phyloP scores from a whole-genome alignment of 2,113 vertebrate species.

The Enhydra lutris region DNA sequence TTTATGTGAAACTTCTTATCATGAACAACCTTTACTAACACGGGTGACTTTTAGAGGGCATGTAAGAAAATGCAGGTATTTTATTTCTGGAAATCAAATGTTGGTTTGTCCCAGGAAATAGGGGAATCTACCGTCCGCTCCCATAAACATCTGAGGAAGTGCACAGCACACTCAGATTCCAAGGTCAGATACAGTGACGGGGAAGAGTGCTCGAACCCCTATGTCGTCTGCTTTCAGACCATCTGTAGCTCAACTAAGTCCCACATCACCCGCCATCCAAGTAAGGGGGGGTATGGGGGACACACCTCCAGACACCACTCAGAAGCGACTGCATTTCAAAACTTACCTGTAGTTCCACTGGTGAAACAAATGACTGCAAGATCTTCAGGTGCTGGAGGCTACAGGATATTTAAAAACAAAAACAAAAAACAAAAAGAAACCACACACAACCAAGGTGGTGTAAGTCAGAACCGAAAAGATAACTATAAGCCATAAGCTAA shows the following conservation, averaged over 20 bases:
- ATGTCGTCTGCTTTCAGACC: background rate
- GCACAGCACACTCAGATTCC: background rate
- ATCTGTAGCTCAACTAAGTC: background rate
- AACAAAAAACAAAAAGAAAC: background rate
- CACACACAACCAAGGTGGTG: background rate
- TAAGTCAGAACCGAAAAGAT: constrained; percentile 30
- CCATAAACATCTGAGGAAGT: background rate
- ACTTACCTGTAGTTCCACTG: constrained; percentile 97
- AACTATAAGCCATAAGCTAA: background rate
- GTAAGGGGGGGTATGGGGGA: background rate
- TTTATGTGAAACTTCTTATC: background rate
- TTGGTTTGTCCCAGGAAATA: background rate
- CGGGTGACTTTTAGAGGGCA: background rate
- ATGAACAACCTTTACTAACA: background rate
- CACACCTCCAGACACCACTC: background rate
- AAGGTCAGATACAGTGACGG: background rate
- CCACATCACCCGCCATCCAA: background rate
- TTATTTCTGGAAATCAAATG: background rate
- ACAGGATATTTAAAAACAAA: constrained; percentile 24
- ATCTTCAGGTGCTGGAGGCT: constrained; percentile 95
- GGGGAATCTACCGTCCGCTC: background rate
- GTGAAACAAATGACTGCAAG: constrained; percentile 97
- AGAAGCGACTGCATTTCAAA: background rate
- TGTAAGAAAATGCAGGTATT: background rate
- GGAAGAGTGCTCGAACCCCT: background rate